Base-by-base conservation (phyloP, 2,113 vertebrate species). In the Columbina picui region DNA sequence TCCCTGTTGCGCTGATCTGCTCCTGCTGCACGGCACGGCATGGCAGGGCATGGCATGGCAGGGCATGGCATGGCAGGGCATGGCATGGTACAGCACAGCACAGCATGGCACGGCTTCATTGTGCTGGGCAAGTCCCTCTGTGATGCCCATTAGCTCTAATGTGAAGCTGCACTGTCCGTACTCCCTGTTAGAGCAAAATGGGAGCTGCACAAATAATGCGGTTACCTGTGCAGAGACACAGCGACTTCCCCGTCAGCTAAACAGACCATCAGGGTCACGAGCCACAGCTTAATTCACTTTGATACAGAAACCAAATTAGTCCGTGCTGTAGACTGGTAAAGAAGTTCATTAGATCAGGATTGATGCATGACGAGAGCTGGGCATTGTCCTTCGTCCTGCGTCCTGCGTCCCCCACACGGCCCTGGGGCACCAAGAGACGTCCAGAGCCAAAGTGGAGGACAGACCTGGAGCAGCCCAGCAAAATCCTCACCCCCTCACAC, bases 81-180 rank as follows among this genome's bases (percentile, higher is more conserved):
- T 6, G 9, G 16, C 7, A 4, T 6, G 9, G 23, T 9, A 36
- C n/a, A 15, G 32, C 20, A 11, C 14, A 16, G 22, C n/a, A 11
- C 23, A 8, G 34, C 23, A 8, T 26, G 43, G 80, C 27, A 27
- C 5, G 0, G 45, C 36, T 55, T 9, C n/a, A 1, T 30, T 3
- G 36, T 0, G 3, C 79, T 5, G 22, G 56, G 64, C 67, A 32
- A 38, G 61, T 59, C 6, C 34, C 45, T 36, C 36, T 2, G 82
- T 95, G 90, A 95, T 50, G 88, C 64, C 94, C 87, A 43, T 94
- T 73, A 91, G n/a, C 74, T 71, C 84, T 92, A 88, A 95, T 34
- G 86, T 95, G 95, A 90, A 91, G 93, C 93, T 30, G 47, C 84
- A 83, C 65, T 17, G 84, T 82, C 81, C 49, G 82, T 87, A 69